Evolutionary conservation across 2,888 invertebrate genomes (phyloP).

Genomic region (Pollenia griseotomentosa): DNA sequence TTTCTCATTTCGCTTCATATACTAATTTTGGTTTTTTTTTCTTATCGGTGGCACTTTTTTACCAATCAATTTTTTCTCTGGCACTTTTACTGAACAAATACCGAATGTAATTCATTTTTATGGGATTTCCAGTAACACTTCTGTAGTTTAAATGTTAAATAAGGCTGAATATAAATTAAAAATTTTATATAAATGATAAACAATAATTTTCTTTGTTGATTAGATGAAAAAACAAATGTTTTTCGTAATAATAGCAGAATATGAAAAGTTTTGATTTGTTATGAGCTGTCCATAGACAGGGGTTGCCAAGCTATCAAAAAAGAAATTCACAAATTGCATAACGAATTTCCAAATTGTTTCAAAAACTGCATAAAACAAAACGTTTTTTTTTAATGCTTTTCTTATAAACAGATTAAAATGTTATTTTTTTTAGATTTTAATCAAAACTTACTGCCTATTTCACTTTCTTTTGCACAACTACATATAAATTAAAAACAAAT

Average conservation of each 20-base stretch:
- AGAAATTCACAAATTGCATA: not conserved
- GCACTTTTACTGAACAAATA: slow-evolving; percentile 47
- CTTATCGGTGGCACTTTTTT: slow-evolving; percentile 50
- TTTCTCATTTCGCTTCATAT: slow-evolving; percentile 46
- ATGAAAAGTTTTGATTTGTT: slow-evolving; percentile 53
- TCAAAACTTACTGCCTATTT: too few species aligned
- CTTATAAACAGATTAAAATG: too few species aligned
- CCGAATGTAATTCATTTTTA: slow-evolving; percentile 52
- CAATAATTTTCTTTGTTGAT: slow-evolving; percentile 55
- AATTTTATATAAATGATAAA: slow-evolving; percentile 22
- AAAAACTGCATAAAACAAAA: not conserved
- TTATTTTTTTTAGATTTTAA: too few species aligned
- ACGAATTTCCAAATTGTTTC: not conserved
- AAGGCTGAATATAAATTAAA: not conserved
- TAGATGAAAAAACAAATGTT: slow-evolving; percentile 38
- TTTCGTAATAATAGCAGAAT: slow-evolving; percentile 39
- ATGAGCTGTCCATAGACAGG: slow-evolving; percentile 57
- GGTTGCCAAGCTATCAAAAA: slow-evolving; percentile 2
- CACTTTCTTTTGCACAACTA: too few species aligned
- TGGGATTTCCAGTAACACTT: not conserved
- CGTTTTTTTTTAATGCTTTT: too few species aligned
- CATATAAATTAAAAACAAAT: too few species aligned
- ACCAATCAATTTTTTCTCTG: slow-evolving; percentile 65
- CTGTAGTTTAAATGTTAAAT: not conserved
- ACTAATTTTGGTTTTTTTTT: slow-evolving; percentile 4